phyloP scores from a whole-genome alignment of 1,140 invertebrate species.

The Drosophila watanabei region DNA sequence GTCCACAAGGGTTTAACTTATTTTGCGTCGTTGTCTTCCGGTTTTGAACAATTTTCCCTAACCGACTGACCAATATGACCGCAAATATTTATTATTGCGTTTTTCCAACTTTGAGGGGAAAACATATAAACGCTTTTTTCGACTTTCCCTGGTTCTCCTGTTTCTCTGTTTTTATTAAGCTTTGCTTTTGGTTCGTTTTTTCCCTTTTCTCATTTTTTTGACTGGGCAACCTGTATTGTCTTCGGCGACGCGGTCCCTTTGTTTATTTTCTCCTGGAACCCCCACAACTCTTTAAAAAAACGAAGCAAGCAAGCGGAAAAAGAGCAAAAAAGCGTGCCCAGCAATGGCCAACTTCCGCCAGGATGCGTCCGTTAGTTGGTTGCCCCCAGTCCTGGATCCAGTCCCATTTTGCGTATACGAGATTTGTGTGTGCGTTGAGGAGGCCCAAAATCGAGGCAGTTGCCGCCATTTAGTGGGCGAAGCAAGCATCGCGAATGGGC shows the following conservation, averaged over 20 bases:
- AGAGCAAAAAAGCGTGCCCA: constrained; percentile 54
- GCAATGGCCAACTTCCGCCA: constrained; percentile 72
- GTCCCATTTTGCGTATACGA: constrained; percentile 32
- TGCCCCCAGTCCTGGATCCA: constrained; percentile 4
- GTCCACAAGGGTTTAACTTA: not conserved
- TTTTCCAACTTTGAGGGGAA: constrained; percentile 40
- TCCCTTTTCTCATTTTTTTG: not conserved
- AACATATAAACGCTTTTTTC: constrained; percentile 23
- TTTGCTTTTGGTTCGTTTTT: not conserved
- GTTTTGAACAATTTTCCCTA: constrained; percentile 10
- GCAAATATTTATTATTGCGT: constrained; percentile 78
- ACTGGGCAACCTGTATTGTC: constrained; percentile 43
- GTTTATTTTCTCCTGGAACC: constrained; percentile 57
- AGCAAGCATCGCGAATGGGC: constrained; percentile 54
- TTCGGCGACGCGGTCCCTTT: constrained; percentile 39
- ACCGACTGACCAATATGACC: constrained; percentile 54
- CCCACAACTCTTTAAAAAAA: constrained; percentile 72
- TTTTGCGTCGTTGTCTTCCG: not conserved
- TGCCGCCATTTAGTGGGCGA: constrained; percentile 54
- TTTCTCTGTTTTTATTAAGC: constrained; percentile 21
- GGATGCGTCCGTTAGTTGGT: constrained; percentile 40
- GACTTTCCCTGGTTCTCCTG: constrained; percentile 37
- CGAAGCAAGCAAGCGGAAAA: constrained; percentile 62
- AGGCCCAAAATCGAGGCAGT: constrained; percentile 44
- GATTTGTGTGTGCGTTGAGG: constrained; percentile 45